Evolutionary conservation across 1,140 invertebrate genomes (phyloP).

Genomic region (Fopius arisanus): DNA sequence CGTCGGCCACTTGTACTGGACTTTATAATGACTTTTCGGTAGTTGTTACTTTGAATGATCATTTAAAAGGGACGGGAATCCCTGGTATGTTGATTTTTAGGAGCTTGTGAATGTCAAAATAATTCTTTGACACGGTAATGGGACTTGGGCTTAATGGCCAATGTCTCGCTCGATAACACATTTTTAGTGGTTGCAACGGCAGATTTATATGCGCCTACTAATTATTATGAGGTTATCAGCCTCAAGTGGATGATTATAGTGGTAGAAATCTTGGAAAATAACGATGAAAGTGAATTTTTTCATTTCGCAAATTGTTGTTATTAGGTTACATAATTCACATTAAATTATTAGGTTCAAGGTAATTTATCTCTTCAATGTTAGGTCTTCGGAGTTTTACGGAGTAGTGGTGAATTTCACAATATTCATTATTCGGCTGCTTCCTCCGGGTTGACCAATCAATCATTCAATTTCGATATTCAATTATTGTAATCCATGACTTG

Average conservation of each 20-base stretch:
- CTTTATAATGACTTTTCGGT: background rate
- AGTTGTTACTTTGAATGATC: background rate
- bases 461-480: no score
- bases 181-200: background rate
- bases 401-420: background rate
- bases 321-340: background rate
- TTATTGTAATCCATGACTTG: no score
- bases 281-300: background rate
- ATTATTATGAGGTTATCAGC: constrained; percentile 7
- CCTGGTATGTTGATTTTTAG: background rate
- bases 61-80: background rate
- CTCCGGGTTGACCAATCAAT: no score
- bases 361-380: background rate
- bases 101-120: background rate
- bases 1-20: background rate
- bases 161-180: background rate
- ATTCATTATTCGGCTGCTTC: no score
- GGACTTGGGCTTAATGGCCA: background rate
- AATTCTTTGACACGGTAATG: background rate
- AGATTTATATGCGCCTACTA: background rate
- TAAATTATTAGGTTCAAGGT: background rate
- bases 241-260: constrained; percentile 9
- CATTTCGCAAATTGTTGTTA: background rate
- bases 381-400: background rate
- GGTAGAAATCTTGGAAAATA: background rate